These are phyloP conservation scores for Sinohyriopsis cumingii DNA, from an alignment of 2,888 invertebrate genomes.

Conservation along the genomic window DNA sequence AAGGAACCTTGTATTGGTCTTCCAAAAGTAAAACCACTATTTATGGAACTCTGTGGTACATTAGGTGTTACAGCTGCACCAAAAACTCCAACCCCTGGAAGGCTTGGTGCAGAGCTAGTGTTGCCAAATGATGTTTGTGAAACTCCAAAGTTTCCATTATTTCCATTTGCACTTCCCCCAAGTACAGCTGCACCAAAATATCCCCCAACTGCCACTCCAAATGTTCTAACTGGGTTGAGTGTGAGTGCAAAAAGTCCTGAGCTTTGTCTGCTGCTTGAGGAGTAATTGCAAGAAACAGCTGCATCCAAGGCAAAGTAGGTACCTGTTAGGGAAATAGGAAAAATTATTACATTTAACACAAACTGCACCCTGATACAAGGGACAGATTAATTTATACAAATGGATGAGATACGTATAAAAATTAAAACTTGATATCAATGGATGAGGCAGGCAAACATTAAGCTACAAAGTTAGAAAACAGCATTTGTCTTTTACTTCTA, in stretches of 20 bases:
- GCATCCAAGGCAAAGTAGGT: conserved; percentile 46
- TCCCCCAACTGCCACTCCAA: not conserved
- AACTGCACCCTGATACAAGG: too few species aligned
- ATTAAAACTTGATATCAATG: too few species aligned
- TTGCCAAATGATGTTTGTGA: conserved; percentile 1
- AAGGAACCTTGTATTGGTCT: not conserved
- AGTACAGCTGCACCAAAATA: not conserved
- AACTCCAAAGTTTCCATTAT: not conserved
- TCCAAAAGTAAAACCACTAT: not conserved
- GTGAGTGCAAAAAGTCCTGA: not conserved
- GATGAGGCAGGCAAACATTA: too few species aligned
- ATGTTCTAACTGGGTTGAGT: not conserved
- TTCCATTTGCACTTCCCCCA: not conserved
- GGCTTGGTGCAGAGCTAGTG: not conserved
- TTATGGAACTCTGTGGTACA: not conserved
- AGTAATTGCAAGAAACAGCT: conserved; percentile 35
- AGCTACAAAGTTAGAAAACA: too few species aligned
- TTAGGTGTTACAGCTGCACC: too few species aligned
- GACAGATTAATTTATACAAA: too few species aligned
- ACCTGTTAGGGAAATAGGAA: conserved; percentile 24
- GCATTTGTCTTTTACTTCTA: too few species aligned
- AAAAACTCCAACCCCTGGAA: conserved; percentile 1
- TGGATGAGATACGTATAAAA: too few species aligned
- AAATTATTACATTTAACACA: not conserved
- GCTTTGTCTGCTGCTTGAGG: not conserved